phyloP scores from a whole-genome alignment of 2,888 invertebrate genomes.

The Flabesymbios commensalis region DNA sequence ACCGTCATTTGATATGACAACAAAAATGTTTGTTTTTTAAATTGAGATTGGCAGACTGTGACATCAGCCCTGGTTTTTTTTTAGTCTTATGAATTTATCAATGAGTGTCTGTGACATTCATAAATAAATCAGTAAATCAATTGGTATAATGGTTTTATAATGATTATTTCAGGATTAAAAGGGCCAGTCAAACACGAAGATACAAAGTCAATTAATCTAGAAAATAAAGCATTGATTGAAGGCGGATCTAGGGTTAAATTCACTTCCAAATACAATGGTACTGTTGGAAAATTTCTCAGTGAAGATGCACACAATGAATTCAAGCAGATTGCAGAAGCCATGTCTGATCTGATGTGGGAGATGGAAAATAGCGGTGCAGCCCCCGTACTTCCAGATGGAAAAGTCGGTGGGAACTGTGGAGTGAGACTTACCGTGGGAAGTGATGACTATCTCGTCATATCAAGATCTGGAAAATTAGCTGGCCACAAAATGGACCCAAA shows the following conservation, averaged over 20 bases:
- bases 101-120: no score
- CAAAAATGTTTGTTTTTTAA: no score
- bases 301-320: neutral
- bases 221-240: slow-evolving; percentile 8
- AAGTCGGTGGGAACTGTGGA: slow-evolving; percentile 28
- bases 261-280: slow-evolving; percentile 8
- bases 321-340: neutral
- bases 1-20: no score
- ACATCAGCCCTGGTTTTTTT: no score
- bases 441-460: slow-evolving; percentile 19
- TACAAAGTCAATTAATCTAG: neutral
- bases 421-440: neutral
- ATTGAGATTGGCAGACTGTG: no score
- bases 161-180: no score
- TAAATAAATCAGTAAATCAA: no score
- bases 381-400: slow-evolving; percentile 32
- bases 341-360: slow-evolving; percentile 22
- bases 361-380: slow-evolving; percentile 26
- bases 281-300: slow-evolving; percentile 7
- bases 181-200: no score
- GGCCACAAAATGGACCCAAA: slow-evolving; percentile 10
- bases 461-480: slow-evolving; percentile 28
- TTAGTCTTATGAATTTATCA: no score
- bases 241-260: slow-evolving; percentile 22
- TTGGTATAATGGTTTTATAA: no score